phyloP scores from a whole-genome alignment of 1,140 invertebrate genomes.

The Brachionus asplanchnoidis region DNA sequence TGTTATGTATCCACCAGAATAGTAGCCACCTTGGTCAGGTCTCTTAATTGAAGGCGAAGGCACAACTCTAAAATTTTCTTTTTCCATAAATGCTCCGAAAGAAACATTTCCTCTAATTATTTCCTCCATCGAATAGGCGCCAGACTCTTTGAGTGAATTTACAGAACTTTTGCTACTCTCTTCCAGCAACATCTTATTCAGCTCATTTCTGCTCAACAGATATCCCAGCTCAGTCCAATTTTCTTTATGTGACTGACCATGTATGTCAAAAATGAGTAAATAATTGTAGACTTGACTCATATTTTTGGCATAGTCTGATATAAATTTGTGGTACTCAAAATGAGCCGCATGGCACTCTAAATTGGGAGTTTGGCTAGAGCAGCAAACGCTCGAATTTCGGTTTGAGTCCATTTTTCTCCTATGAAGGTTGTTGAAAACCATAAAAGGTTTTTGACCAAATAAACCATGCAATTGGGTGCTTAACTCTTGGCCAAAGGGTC shows the following conservation, averaged over 20 bases:
- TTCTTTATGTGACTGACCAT: conserved; percentile 43
- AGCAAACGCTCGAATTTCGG: background rate
- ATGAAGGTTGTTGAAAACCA: conserved; percentile 11
- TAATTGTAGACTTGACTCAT: background rate
- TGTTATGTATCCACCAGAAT: conserved; percentile 20
- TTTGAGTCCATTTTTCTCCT: conserved; percentile 29
- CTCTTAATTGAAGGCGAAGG: conserved; percentile 42
- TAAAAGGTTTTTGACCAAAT: background rate
- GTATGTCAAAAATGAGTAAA: conserved; percentile 43
- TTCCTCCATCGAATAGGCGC: background rate
- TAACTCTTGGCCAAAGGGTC: background rate
- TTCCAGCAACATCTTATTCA: conserved; percentile 6
- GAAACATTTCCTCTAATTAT: background rate
- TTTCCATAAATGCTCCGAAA: background rate
- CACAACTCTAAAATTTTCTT: conserved; percentile 37
- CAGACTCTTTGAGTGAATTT: background rate
- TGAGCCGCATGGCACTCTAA: background rate
- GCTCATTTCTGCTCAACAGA: background rate
- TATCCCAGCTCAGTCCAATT: conserved; percentile 44
- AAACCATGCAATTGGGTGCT: background rate
- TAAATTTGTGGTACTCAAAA: conserved; percentile 2
- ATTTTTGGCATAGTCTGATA: background rate
- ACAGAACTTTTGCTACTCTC: background rate
- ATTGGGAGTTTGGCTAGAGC: background rate
- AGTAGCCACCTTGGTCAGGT: conserved; percentile 41